These are phyloP conservation scores for Lampropteryx suffumata DNA, from an alignment of 2,888 invertebrate species.

Conservation along the genomic window DNA sequence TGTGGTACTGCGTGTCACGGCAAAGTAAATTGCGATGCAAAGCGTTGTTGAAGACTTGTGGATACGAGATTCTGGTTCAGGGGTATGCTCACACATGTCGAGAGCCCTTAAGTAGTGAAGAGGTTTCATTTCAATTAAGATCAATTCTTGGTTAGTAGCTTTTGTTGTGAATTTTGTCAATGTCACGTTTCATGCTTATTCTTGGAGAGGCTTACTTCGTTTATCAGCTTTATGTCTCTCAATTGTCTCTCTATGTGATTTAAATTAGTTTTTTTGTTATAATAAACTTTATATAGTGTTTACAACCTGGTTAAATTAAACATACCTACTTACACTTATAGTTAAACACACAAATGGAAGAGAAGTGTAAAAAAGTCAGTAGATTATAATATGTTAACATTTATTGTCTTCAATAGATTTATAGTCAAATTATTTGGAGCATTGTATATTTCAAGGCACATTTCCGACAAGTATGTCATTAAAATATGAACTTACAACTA, in stretches of 20 bases:
- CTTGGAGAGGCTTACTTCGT: no score
- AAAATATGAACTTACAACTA: not conserved
- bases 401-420: not conserved
- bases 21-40: constrained; percentile 7
- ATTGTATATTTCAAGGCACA: not conserved
- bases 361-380: not conserved
- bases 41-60: constrained; percentile 8
- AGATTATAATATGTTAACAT: no score
- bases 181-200: no score
- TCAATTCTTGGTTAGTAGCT: no score
- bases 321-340: no score
- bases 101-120: not conserved
- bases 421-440: constrained; percentile 1
- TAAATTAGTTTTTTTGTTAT: no score
- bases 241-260: not conserved
- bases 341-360: no score
- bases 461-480: not conserved
- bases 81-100: constrained; percentile 7
- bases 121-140: not conserved
- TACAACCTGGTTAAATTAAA: no score
- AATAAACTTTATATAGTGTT: no score
- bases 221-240: no score
- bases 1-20: constrained; percentile 55
- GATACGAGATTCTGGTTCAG: not conserved
- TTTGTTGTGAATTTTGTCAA: no score